Conservation (phyloP, 2,113 vertebrate genomes). For the Nannobrachium achirus region DNA sequence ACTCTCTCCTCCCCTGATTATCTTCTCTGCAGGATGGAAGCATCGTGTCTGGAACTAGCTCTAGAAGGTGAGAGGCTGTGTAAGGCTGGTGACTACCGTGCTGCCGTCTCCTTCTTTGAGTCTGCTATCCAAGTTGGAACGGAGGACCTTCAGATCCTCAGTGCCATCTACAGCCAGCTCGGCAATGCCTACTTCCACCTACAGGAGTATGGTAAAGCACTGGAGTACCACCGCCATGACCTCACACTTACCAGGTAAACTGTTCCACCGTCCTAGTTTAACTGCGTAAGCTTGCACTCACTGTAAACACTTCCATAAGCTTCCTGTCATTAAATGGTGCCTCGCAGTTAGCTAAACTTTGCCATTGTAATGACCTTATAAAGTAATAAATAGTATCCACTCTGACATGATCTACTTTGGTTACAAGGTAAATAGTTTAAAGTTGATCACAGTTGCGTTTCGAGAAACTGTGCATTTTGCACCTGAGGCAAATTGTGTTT, state of each 20-base stretch:
- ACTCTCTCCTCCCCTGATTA: constrained; percentile 5
- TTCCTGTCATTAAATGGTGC: not conserved
- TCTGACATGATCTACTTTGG: no score
- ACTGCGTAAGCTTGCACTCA: not conserved
- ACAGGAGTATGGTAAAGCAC: constrained; percentile 91
- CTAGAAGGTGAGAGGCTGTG: constrained; percentile 95
- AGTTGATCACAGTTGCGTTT: no score
- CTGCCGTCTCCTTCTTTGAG: constrained; percentile 94
- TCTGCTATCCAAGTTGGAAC: constrained; percentile 97
- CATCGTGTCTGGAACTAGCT: constrained; percentile 95
- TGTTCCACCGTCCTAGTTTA: not conserved
- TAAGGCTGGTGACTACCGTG: constrained; percentile 88
- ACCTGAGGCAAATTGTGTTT: not conserved
- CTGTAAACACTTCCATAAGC: not conserved
- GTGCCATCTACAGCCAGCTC: constrained; percentile 97
- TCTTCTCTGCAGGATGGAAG: constrained; percentile 89
- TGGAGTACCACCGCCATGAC: constrained; percentile 96
- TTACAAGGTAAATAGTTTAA: no score
- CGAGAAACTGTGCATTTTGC: not conserved
- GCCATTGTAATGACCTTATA: no score
- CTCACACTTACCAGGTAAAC: constrained; percentile 90
- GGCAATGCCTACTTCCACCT: constrained; percentile 98
- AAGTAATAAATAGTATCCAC: no score
- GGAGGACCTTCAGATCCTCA: constrained; percentile 94
- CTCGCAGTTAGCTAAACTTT: no score